Base-by-base conservation (phyloP, 2,888 invertebrate genomes). In the Torymus auratus region DNA sequence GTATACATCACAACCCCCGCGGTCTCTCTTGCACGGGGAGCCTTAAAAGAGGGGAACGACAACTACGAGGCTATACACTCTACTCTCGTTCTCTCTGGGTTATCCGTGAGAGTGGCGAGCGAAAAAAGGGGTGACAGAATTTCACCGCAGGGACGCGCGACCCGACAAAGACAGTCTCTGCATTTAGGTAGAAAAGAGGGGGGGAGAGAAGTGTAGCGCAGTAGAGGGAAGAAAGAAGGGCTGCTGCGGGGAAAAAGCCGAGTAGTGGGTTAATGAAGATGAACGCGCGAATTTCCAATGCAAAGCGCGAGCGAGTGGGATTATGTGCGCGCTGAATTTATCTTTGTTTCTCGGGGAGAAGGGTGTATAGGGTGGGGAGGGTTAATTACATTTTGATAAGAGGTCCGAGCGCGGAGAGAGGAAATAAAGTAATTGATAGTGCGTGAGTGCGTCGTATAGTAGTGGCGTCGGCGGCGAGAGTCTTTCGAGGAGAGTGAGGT, bases 221-320 rank as follows among this genome's bases (percentile, higher is more conserved):
- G 15, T 13, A n/a, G 50, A n/a, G 41, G 68, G 41, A 1, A 10
- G 52, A 52, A 15, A 41, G 52, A 15, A 58, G 58, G 56, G 14
- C 23, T 17, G 52, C 3, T 20, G 68, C n/a, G 12, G 58, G 50
- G 20, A 77, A 78, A 70, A 78, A 74, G 70, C 20, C 78, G 78
- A 70, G 17, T 65, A 71, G 67, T 75, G 75, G 78, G 78, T 82
- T 75, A 81, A 80, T 75, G 80, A 80, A 81, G 81, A 81, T 73
- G 77, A 80, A 80, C 75, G 75, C 53, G 62, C 73, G 60, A 72
- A 81, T 81, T 81, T 81, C 73, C 81, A 73, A 77, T 77, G 81
- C 73, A 72, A 77, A 81, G 68, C 13, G 68, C 13, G 56, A 14
- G 3, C 52, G 23, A 11, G 13, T 0, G 52, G 64, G 73, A 79